These are phyloP conservation scores for Cheilosia soror DNA, from an alignment of 2,888 invertebrate genomes.

Conservation along the genomic window DNA sequence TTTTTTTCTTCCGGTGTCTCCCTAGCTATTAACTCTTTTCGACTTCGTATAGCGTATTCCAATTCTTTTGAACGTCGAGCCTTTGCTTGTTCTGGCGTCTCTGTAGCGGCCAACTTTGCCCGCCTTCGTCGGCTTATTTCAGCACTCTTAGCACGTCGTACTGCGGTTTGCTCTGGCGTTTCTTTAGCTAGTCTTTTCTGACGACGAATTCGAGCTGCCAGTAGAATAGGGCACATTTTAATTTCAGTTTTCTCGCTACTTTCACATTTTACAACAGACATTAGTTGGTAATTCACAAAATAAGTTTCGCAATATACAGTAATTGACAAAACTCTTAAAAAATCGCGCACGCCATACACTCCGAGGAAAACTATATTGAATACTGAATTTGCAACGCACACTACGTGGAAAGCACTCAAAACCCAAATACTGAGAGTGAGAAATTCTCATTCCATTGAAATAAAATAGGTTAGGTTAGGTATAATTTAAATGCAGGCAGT, in stretches of 20 bases:
- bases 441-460: too few relatives aligned
- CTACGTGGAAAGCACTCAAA: too few relatives aligned
- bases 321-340: too few relatives aligned
- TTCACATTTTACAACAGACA: not conserved
- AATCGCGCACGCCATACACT: too few relatives aligned
- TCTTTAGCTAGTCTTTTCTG: not conserved
- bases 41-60: not conserved
- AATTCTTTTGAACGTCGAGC: not conserved
- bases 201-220: not conserved
- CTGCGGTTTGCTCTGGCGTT: not conserved
- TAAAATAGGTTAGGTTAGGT: too few relatives aligned
- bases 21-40: not conserved
- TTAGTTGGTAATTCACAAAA: too few relatives aligned
- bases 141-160: constrained; percentile 1
- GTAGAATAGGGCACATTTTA: not conserved
- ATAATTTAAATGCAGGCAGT: too few relatives aligned
- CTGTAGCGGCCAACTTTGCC: not conserved
- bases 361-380: too few relatives aligned
- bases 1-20: not conserved
- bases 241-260: not conserved
- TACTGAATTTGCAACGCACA: too few relatives aligned
- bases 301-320: too few relatives aligned
- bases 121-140: not conserved
- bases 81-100: not conserved
- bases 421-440: too few relatives aligned